Conservation (phyloP, 2,113 vertebrate species). For the Calidris pygmaea region DNA sequence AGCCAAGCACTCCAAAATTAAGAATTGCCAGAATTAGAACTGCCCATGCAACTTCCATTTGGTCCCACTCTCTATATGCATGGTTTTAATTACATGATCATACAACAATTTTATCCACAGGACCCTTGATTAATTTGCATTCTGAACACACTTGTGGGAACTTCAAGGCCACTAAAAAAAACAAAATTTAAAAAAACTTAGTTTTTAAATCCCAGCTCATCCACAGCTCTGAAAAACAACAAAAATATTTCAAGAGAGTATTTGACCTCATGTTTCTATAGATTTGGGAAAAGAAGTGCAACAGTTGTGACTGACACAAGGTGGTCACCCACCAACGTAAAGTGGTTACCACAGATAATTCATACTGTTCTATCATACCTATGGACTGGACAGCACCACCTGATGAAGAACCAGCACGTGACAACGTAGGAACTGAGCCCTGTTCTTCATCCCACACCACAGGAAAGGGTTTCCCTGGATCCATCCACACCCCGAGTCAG, state of each 20-base stretch:
- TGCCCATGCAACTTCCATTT: conserved; percentile 5
- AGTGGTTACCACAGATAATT: neutral
- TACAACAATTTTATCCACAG: neutral
- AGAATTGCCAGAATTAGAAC: conserved; percentile 44
- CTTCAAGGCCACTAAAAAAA: neutral
- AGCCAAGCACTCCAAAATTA: conserved; percentile 20
- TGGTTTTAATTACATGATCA: conserved; percentile 26
- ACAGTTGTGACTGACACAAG: neutral
- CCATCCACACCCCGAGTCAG: neutral
- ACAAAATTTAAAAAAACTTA: neutral
- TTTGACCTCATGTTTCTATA: neutral
- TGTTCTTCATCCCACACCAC: neutral
- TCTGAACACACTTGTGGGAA: neutral
- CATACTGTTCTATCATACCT: neutral
- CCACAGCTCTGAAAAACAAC: neutral
- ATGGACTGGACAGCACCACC: neutral
- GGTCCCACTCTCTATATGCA: neutral
- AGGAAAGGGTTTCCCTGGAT: neutral
- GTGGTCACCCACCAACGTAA: neutral
- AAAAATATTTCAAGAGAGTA: neutral
- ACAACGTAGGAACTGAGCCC: neutral
- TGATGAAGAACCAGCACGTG: neutral
- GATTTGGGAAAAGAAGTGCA: neutral
- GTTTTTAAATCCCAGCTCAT: neutral
- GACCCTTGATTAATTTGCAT: conserved; percentile 6